phyloP scores from a whole-genome alignment of 2,797 vertebrate genomes.

The Tiaroga cobitis region DNA sequence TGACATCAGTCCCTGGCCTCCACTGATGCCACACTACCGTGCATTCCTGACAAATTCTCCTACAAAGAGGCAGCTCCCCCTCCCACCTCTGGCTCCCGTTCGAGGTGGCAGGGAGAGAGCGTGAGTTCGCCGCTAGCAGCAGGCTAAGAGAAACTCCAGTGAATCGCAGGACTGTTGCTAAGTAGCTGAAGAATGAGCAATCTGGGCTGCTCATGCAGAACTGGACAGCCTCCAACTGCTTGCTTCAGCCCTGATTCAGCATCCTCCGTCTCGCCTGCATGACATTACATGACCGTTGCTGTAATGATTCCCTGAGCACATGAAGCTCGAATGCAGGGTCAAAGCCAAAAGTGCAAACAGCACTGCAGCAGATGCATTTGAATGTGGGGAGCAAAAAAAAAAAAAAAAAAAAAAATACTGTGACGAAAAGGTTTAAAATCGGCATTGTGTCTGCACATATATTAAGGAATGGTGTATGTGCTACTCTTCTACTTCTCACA shows the following conservation, averaged over 20 bases:
- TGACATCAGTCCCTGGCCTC: slow-evolving; percentile 88
- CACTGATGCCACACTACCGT: slow-evolving; percentile 81
- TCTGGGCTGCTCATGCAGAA: slow-evolving; percentile 73
- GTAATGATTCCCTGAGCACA: slow-evolving; percentile 18
- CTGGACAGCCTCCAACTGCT: slow-evolving; percentile 89
- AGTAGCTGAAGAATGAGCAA: slow-evolving; percentile 75
- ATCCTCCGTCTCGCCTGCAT: slow-evolving; percentile 74
- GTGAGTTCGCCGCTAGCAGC: slow-evolving; percentile 51
- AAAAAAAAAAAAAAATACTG: too few relatives aligned
- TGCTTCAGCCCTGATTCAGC: slow-evolving; percentile 88
- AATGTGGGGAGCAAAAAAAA: background rate
- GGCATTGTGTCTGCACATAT: background rate
- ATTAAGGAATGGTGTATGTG: background rate
- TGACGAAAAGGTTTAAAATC: background rate
- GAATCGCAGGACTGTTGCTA: slow-evolving; percentile 67
- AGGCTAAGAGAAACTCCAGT: slow-evolving; percentile 51
- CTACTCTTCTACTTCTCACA: background rate
- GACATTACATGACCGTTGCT: slow-evolving; percentile 50
- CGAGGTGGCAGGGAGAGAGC: slow-evolving; percentile 70
- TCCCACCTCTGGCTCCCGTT: slow-evolving; percentile 69
- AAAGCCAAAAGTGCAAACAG: background rate
- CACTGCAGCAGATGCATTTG: slow-evolving; percentile 65
- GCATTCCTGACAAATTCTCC: slow-evolving; percentile 77
- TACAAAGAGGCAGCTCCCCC: slow-evolving; percentile 64
- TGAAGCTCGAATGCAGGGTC: background rate